Base-by-base conservation (phyloP, 2,113 vertebrate species). In the Tachuris rubrigastra region DNA sequence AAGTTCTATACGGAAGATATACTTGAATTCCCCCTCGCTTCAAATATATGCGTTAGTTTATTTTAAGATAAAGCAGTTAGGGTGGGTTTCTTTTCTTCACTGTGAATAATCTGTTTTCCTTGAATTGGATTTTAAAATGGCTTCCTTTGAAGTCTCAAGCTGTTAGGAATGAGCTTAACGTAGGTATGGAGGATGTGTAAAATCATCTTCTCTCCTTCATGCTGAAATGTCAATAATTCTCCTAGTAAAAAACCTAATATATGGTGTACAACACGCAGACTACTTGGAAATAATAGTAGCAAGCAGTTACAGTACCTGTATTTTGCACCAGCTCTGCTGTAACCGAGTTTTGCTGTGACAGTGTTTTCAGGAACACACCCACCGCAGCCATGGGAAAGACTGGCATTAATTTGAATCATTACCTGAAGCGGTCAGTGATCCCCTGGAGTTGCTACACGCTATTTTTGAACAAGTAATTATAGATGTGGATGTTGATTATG, bases 91-190 rank as follows among this genome's bases (percentile, higher is more conserved):
- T 95, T 91, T 87, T 72, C 39, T 66, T 28, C 11, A 1, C 27
- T 72, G 74, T 65, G 75, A 89, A 81, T 90, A 90, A 91, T 90
- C 87, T 63, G 13, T 81, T 95, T 91, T 82, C 46, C 58, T 58
- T 58, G 89, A 91, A 94, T 6, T 92, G 89, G 81, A 85, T 93
- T 96, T 87, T 95, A 97, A 97, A 79, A 96, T 96, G 95, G 94
- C 95, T 95, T 95, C 96, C 96, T 95, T 85, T 52, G 93, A 95
- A 96, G 49, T 81, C 58, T 65, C 80, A 78, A 60, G 84, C 89
- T 91, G 80, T 65, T 46, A 74, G 62, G 49, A 87, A 93, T 27
- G 66, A 94, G 89, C 84, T 95, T 87, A 94, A 47, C 2, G 1
- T 82, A 65, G 66, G 14, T 74, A 85, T 58, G 56, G 93, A 92